Base-by-base conservation (phyloP, 2,797 vertebrate species). In the Cossypha niveicapilla region DNA sequence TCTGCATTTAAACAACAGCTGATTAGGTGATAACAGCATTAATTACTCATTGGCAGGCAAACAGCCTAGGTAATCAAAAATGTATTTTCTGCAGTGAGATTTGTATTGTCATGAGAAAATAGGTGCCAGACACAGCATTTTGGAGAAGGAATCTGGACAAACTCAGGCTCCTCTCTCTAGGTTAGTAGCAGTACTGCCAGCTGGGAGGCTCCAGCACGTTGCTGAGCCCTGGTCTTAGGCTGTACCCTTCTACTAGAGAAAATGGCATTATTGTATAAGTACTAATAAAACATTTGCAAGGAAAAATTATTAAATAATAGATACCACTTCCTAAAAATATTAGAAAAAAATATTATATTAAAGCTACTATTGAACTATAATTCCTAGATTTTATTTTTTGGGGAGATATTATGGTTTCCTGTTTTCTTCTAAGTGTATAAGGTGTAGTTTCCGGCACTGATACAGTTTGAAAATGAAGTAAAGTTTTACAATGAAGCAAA, bases 11-110 rank as follows among this genome's bases (percentile, higher is more conserved):
- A 87, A 57, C 68, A 89, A 27, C 60, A 41, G 57, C 35, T 92
- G 89, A 94, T 95, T 85, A 93, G 67, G 78, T 83, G 87, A 91
- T 92, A 93, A 93, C 63, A 57, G 45, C 54, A 74, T 75, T 96
- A 95, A 93, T 96, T 96, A 89, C 47, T 56, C 60, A 25, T 60
- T 87, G 75, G 65, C 72, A 91, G 71, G n/a, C 1, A 17, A 87
- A 73, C 41, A 79, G 76, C 34, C 35, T 88, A 90, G 37, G 84
- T 89, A 94, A 94, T 91, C 56, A 93, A 74, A 92, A 94, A 70
- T 50, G 22, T 74, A 42, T 94, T 95, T 91, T 57, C 63, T 87
- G 75, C 84, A 77, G 57, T 54, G 74, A 89, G 72, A 67, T 71
- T 80, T 78, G 24, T 65, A 61, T 45, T 80, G 50, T 71, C 65